These are phyloP conservation scores for Lordiphosa clarofinis DNA, from an alignment of 1,140 invertebrate genomes.

Conservation along the genomic window DNA sequence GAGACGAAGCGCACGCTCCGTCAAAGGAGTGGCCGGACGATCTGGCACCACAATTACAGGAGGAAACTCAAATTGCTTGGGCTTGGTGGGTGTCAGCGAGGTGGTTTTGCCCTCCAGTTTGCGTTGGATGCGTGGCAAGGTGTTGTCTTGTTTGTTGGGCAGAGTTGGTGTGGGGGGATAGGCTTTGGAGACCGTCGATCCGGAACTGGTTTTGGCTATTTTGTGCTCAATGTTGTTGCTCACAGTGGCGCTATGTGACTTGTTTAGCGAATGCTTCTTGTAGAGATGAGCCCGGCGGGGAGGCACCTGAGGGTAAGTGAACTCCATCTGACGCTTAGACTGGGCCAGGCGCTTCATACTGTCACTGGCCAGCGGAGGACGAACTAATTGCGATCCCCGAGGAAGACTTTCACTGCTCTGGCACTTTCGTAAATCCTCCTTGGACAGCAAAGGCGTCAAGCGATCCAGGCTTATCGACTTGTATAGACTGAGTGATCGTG, in stretches of 20 bases:
- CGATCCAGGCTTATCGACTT: conserved; percentile 60
- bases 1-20: conserved; percentile 82
- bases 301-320: conserved; percentile 39
- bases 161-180: conserved; percentile 6
- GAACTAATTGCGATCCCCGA: conserved; percentile 19
- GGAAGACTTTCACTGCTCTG: conserved; percentile 45
- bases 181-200: conserved; percentile 40
- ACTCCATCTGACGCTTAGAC: conserved; percentile 23
- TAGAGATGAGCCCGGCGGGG: conserved; percentile 55
- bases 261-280: conserved; percentile 61
- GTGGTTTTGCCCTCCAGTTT: conserved; percentile 53
- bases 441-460: conserved; percentile 7
- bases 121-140: conserved; percentile 59
- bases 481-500: conserved; percentile 32
- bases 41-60: conserved; percentile 18
- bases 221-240: conserved; percentile 67
- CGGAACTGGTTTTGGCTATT: conserved; percentile 71
- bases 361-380: conserved; percentile 61
- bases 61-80: conserved; percentile 68
- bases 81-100: conserved; percentile 58
- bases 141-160: conserved; percentile 62
- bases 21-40: conserved; percentile 61
- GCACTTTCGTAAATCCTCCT: conserved; percentile 36
- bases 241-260: conserved; percentile 60
- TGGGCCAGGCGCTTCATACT: conserved; percentile 51